Evolutionary conservation across 2,113 vertebrate genomes (phyloP), one percentile per base, ranked within the genome.

Genomic region (Ictalurus punctatus): DNA sequence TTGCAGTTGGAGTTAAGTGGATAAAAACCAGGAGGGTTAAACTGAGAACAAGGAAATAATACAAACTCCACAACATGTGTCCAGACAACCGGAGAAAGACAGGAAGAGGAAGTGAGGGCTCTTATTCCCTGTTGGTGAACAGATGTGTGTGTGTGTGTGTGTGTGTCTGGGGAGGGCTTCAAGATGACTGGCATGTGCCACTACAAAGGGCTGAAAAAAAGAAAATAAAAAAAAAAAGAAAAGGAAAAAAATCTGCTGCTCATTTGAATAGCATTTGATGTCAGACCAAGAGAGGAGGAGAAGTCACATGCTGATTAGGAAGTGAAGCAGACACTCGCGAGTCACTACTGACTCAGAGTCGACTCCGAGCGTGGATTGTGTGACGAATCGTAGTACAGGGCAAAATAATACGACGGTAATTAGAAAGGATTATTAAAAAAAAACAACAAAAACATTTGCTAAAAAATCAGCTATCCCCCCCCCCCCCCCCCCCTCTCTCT

Each of bases 191-290:
- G 78, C 87, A 67, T 85, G 84, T 87, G 83, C 71, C 71, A 84
- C 86, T 91, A 90, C 88, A 90, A 90, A 90, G 84, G 80, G 23
- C 27, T 16, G 58, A 23, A 44, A 73, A 73, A 40, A 44, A 23
- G 23, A 44, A 73, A 44, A 23, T 2, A 23, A 44, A 44, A 37
- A 44, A 40, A 44, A 23, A 52, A 27, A 88, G 44, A 86, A 81
- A 85, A 48, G 5, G 0, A 48, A 48, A 48, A 48, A 48, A 80
- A 86, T 73, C 90, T 83, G 81, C 52, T 71, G 73, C 90, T 92
- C 80, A 92, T 92, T 91, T 90, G 71, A 91, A 92, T 91, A 89
- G 16, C 52, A 59, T 87, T 92, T 92, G 74, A 90, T 88, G 84
- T 56, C 14, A 21, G 82, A 78, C 86, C 83, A 87, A 86, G 81